A percentile compares a stretch with the other conserved stretches of the same genome.
Conservation (phyloP, 2,797 vertebrate species). For the Dermochelys coriacea region DNA sequence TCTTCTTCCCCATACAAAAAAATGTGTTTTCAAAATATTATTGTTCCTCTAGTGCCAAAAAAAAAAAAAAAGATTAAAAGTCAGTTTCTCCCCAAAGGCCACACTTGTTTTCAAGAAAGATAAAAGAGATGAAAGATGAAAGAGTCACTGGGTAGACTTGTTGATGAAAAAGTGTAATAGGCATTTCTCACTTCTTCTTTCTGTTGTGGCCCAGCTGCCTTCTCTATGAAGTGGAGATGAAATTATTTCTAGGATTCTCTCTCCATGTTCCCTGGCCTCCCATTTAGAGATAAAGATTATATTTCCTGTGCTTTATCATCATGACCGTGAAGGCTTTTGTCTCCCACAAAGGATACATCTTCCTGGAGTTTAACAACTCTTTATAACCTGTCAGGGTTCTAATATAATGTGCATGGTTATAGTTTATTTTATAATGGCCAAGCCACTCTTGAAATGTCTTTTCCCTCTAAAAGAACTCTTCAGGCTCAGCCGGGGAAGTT, state of each 20-base stretch:
- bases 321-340: background rate
- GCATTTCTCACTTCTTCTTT: background rate
- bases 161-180: background rate
- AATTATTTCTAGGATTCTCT: slow-evolving; percentile 17
- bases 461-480: background rate
- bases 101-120: slow-evolving; percentile 15
- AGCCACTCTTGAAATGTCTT: background rate
- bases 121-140: slow-evolving; percentile 22
- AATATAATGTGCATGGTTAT: background rate
- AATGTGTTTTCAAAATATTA: background rate
- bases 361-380: background rate
- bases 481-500: background rate
- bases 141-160: background rate
- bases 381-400: background rate
- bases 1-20: background rate
- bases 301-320: background rate
- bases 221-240: background rate
- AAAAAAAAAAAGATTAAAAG: background rate
- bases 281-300: background rate
- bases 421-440: background rate
- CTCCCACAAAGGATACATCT: background rate
- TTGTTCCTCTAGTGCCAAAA: background rate
- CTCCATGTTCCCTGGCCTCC: background rate
- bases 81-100: background rate
- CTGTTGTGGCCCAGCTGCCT: background rate